Percentiles rank a stretch among this genome's conserved stretches.
Conservation (phyloP, 2,888 invertebrate genomes). For the Notodonta dromedarius region DNA sequence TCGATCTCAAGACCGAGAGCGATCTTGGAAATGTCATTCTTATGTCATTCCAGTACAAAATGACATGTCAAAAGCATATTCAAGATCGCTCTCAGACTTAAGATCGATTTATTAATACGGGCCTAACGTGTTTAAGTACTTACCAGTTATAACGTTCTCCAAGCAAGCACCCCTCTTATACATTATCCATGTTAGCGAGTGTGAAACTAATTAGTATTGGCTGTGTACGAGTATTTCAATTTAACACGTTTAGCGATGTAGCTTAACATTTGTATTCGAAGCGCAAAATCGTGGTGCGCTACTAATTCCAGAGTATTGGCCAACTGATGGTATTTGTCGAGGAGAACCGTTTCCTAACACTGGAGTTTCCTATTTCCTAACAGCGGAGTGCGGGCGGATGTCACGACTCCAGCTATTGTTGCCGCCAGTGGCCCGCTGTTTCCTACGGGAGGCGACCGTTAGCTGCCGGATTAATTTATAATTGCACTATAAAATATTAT, state of each 20-base stretch:
- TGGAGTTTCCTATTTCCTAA: conserved; percentile 50
- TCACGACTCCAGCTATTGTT: conserved; percentile 55
- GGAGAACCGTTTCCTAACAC: conserved; percentile 31
- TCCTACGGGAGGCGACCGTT: conserved; percentile 13
- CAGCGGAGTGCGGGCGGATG: conserved; percentile 45
- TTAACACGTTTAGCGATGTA: conserved; percentile 6
- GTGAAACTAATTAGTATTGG: conserved; percentile 3
- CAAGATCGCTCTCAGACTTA: too few species aligned
- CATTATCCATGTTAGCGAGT: neutral
- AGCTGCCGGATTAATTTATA: neutral
- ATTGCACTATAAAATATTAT: neutral
- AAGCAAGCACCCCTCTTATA: neutral
- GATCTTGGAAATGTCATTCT: too few species aligned
- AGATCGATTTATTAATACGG: too few species aligned
- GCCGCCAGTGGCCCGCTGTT: conserved; percentile 24
- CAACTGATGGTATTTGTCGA: conserved; percentile 19
- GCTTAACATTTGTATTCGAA: conserved; percentile 3
- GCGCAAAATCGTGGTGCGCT: neutral
- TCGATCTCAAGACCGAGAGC: too few species aligned
- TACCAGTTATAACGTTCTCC: neutral
- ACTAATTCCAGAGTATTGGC: conserved; percentile 4
- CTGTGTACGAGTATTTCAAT: conserved; percentile 1
- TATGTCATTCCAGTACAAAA: too few species aligned
- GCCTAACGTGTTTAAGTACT: neutral
- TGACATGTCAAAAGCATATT: too few species aligned